Evolutionary conservation across 1,140 invertebrate species (phyloP).

Genomic region (Diprion similis): DNA sequence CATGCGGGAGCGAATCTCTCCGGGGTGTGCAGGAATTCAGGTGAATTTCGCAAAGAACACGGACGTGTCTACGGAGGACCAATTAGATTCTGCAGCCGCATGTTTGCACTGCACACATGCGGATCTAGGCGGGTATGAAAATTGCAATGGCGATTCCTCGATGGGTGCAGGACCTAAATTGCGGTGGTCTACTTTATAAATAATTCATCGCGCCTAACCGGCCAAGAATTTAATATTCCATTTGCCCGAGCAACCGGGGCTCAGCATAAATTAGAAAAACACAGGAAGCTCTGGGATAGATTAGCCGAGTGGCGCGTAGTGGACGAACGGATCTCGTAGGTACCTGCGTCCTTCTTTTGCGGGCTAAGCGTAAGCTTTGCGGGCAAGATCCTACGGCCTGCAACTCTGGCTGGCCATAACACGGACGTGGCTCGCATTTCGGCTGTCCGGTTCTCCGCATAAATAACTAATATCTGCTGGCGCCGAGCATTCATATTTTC

Average conservation of each 20-base stretch:
- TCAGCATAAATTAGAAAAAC: conserved; percentile 8
- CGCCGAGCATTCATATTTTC: neutral
- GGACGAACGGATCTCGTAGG: too few relatives aligned
- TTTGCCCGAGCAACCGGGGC: neutral
- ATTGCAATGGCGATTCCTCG: neutral
- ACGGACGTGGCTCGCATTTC: neutral
- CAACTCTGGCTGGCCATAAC: neutral
- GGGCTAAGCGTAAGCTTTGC: neutral
- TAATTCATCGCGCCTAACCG: conserved; percentile 2
- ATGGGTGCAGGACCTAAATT: neutral
- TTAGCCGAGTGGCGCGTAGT: neutral
- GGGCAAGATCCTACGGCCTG: neutral
- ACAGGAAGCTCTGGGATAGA: conserved; percentile 1
- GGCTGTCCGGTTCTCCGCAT: neutral
- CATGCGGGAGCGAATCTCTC: neutral
- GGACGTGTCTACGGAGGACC: too few relatives aligned
- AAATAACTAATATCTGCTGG: conserved; percentile 8
- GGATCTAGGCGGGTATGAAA: too few relatives aligned
- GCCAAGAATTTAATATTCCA: conserved; percentile 5
- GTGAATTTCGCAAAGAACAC: too few relatives aligned
- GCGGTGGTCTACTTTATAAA: neutral
- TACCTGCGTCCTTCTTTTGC: neutral
- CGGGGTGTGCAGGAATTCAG: neutral
- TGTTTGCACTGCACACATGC: too few relatives aligned
- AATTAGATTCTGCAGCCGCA: too few relatives aligned